These are phyloP conservation scores for Lates japonicus DNA, from an alignment of 2,797 vertebrate species.

Conservation along the genomic window DNA sequence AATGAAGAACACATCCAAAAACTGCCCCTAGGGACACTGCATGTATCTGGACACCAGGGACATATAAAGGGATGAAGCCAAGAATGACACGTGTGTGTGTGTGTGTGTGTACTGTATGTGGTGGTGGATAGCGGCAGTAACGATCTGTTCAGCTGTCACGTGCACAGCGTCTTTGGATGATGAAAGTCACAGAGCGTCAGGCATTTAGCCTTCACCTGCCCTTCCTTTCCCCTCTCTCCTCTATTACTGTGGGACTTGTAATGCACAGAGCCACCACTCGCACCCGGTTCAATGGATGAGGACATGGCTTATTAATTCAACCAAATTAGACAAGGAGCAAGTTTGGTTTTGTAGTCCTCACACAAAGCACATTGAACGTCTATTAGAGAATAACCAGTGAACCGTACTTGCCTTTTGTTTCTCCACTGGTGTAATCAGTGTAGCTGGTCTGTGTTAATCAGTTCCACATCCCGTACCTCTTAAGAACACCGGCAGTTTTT, in stretches of 20 bases:
- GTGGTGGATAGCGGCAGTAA: conserved; percentile 1
- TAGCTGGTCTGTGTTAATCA: conserved; percentile 60
- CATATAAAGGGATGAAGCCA: conserved; percentile 27
- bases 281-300: conserved; percentile 35
- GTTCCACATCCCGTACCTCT: conserved; percentile 54
- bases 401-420: conserved; percentile 68
- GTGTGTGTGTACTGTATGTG: conserved; percentile 12
- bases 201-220: conserved; percentile 54
- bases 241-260: conserved; percentile 25
- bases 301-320: conserved; percentile 70
- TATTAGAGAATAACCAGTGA: conserved; percentile 60
- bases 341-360: conserved; percentile 51
- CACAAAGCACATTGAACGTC: conserved; percentile 49
- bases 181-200: conserved; percentile 33
- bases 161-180: neutral
- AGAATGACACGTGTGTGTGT: neutral
- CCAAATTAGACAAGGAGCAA: conserved; percentile 58
- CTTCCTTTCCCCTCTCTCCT: conserved; percentile 34
- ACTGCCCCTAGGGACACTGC: conserved; percentile 18
- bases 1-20: conserved; percentile 53
- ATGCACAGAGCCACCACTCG: conserved; percentile 47
- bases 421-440: conserved; percentile 58
- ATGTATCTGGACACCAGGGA: conserved; percentile 42
- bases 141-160: conserved; percentile 27
- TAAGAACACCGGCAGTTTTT: conserved; percentile 30